Conservation (phyloP, 2,797 vertebrate genomes). For the Chelmon rostratus region DNA sequence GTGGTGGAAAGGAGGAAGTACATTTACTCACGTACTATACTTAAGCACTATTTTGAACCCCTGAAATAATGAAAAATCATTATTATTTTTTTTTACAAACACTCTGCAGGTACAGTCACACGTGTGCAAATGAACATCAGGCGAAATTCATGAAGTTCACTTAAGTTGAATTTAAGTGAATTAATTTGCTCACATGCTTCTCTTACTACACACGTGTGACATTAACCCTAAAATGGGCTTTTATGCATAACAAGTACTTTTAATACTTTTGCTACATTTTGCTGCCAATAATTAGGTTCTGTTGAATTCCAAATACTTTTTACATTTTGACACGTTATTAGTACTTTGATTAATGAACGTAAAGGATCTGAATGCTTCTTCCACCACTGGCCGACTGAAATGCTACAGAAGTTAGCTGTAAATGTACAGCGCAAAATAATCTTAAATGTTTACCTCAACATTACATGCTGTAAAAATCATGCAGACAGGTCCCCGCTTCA, state of each 20-base stretch:
- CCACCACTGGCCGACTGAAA: neutral
- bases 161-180: no score
- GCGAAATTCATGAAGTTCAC: no score
- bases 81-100: no score
- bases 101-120: no score
- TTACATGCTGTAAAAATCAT: neutral
- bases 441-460: neutral
- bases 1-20: neutral
- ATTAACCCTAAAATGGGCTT: neutral
- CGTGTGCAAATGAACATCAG: no score
- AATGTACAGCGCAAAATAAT: no score
- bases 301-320: neutral
- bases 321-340: neutral
- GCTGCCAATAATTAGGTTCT: neutral
- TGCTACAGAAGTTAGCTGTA: neutral
- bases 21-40: neutral
- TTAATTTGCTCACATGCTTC: no score
- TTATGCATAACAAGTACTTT: neutral
- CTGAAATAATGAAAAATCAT: neutral
- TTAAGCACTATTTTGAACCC: no score
- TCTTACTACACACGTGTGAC: no score
- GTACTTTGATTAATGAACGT: neutral
- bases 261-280: neutral
- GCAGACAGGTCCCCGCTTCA: neutral
- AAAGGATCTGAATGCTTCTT: neutral